These are phyloP conservation scores for Nerophis ophidion DNA, from an alignment of 2,113 vertebrate genomes.

Conservation along the genomic window DNA sequence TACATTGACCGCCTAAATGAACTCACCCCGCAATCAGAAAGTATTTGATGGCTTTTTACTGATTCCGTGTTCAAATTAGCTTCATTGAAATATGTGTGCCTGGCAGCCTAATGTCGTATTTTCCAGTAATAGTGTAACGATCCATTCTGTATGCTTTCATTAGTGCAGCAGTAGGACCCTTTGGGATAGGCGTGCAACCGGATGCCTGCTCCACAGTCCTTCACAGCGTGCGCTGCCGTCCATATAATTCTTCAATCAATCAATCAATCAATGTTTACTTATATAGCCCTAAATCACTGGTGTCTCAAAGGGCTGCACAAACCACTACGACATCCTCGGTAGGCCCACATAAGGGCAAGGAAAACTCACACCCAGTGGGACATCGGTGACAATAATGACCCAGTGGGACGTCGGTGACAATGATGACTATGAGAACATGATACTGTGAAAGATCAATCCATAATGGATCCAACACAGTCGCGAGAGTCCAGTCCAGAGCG, in stretches of 20 bases:
- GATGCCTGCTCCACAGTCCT: constrained; percentile 28
- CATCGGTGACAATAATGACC: too few relatives aligned
- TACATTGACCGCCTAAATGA: constrained; percentile 38
- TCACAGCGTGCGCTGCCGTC: constrained; percentile 17
- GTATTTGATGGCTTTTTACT: constrained; percentile 32
- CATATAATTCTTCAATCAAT: constrained; percentile 49
- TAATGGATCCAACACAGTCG: too few relatives aligned
- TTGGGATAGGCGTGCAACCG: constrained; percentile 41
- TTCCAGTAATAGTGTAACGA: constrained; percentile 49
- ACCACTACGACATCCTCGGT: too few relatives aligned
- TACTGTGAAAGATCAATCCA: too few relatives aligned
- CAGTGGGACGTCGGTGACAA: too few relatives aligned
- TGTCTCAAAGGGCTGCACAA: too few relatives aligned
- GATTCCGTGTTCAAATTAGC: constrained; percentile 5
- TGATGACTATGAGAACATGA: too few relatives aligned
- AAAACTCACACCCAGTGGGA: too few relatives aligned
- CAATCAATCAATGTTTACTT: too few relatives aligned
- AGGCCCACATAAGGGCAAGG: too few relatives aligned
- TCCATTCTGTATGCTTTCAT: constrained; percentile 51
- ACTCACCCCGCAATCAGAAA: constrained; percentile 25
- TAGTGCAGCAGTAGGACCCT: constrained; percentile 39
- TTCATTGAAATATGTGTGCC: constrained; percentile 6
- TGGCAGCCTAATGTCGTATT: constrained; percentile 23
- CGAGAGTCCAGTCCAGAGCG: too few relatives aligned
- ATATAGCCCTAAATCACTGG: too few relatives aligned